Evolutionary conservation across 2,797 vertebrate species (phyloP).

Genomic region (Spatula versicolor): DNA sequence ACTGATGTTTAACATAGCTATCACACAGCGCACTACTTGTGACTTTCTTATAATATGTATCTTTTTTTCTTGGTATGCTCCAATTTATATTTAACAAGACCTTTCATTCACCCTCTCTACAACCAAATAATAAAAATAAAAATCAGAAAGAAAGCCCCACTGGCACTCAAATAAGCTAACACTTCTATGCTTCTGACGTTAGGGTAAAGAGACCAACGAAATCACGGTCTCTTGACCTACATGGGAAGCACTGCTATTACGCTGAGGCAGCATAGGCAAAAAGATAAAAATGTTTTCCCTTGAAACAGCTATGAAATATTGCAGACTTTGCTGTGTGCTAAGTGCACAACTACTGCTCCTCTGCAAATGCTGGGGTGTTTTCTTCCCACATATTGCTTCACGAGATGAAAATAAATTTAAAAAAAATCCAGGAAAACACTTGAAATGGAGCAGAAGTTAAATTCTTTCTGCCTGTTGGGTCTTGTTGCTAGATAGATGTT

Average conservation of each 20-base stretch:
- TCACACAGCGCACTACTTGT: neutral
- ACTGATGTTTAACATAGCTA: slow-evolving; percentile 31
- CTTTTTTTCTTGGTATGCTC: neutral
- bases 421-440: slow-evolving; percentile 23
- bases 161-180: neutral
- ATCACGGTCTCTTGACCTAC: slow-evolving; percentile 47
- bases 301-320: slow-evolving; percentile 54
- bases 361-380: neutral
- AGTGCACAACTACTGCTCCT: slow-evolving; percentile 29
- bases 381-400: neutral
- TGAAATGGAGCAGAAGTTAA: slow-evolving; percentile 36
- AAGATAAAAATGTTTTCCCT: slow-evolving; percentile 16
- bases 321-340: slow-evolving; percentile 49
- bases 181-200: neutral
- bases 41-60: slow-evolving; percentile 7
- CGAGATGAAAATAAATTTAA: slow-evolving; percentile 2
- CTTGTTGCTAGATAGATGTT: slow-evolving; percentile 1
- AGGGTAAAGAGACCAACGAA: neutral
- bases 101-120: neutral
- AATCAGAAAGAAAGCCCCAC: neutral
- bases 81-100: slow-evolving; percentile 8
- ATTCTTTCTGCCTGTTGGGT: slow-evolving; percentile 33
- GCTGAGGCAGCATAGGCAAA: slow-evolving; percentile 37
- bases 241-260: slow-evolving; percentile 22
- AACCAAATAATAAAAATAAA: slow-evolving; percentile 18